These are phyloP conservation scores for Cranoglanis bouderius DNA, from an alignment of 2,113 vertebrate species.

Conservation along the genomic window DNA sequence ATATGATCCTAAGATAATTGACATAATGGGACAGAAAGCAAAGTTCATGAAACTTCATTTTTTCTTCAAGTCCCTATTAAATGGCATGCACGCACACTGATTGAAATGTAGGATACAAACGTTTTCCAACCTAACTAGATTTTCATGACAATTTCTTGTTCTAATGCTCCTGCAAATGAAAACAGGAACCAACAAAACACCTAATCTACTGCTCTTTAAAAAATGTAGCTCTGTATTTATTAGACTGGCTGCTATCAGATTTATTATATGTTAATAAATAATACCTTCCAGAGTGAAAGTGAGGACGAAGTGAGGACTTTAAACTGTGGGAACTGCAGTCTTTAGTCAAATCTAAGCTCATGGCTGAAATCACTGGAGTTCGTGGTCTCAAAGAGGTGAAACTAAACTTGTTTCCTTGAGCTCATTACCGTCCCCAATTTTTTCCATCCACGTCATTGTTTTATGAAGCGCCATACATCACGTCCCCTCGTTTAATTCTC, in stretches of 20 bases:
- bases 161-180: too few relatives aligned
- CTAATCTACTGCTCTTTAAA: too few relatives aligned
- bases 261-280: too few relatives aligned
- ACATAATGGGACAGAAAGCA: not conserved
- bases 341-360: not conserved
- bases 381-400: not conserved
- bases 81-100: too few relatives aligned
- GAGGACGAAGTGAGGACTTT: not conserved
- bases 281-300: not conserved
- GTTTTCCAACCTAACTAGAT: too few relatives aligned
- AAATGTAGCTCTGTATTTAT: too few relatives aligned
- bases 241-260: too few relatives aligned
- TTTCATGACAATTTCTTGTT: too few relatives aligned
- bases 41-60: not conserved
- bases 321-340: not conserved
- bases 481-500: slow-evolving; percentile 65
- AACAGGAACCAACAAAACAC: not conserved
- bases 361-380: not conserved
- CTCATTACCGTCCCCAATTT: slow-evolving; percentile 60
- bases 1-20: not conserved
- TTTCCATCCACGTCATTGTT: slow-evolving; percentile 62
- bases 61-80: not conserved
- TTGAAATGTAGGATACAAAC: too few relatives aligned
- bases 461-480: slow-evolving; percentile 66
- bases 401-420: slow-evolving; percentile 32